A percentile compares a stretch with the other conserved stretches of the same genome.
phyloP scores from a whole-genome alignment of 2,888 invertebrate genomes.

The Pardosa pseudoannulata region DNA sequence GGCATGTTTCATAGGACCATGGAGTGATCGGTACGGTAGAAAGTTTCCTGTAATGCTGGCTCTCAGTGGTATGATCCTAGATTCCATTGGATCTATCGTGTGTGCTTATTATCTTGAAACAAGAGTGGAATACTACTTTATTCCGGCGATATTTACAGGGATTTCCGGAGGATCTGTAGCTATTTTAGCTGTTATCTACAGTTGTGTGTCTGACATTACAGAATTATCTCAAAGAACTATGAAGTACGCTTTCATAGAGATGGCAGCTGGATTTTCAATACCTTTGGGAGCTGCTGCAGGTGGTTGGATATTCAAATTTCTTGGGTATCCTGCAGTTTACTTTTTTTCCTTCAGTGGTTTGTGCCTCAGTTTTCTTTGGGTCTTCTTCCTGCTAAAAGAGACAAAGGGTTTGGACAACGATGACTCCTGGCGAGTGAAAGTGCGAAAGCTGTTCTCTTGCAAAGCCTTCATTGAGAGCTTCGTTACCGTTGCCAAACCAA shows the following conservation, averaged over 20 bases:
- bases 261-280: conserved; percentile 84
- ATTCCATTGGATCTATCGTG: conserved; percentile 35
- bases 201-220: conserved; percentile 65
- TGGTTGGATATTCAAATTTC: conserved; percentile 60
- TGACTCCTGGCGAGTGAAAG: conserved; percentile 14
- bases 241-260: conserved; percentile 64
- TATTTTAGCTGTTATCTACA: conserved; percentile 43
- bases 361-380: conserved; percentile 10
- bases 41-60: conserved; percentile 64
- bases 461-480: conserved; percentile 51
- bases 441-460: conserved; percentile 32
- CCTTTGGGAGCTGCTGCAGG: conserved; percentile 75
- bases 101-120: conserved; percentile 39
- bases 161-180: conserved; percentile 34
- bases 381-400: conserved; percentile 33
- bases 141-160: conserved; percentile 42
- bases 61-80: conserved; percentile 43
- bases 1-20: conserved; percentile 72
- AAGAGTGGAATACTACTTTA: conserved; percentile 47
- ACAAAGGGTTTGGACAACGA: conserved; percentile 39
- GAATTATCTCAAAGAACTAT: conserved; percentile 42
- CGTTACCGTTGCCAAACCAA: conserved; percentile 28
- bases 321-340: conserved; percentile 47
- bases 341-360: conserved; percentile 24
- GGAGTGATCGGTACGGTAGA: conserved; percentile 73